A percentile compares a stretch with the other conserved stretches of the same genome.
phyloP scores from a whole-genome alignment of 1,140 invertebrate genomes.

The Aradophagus sp. region DNA sequence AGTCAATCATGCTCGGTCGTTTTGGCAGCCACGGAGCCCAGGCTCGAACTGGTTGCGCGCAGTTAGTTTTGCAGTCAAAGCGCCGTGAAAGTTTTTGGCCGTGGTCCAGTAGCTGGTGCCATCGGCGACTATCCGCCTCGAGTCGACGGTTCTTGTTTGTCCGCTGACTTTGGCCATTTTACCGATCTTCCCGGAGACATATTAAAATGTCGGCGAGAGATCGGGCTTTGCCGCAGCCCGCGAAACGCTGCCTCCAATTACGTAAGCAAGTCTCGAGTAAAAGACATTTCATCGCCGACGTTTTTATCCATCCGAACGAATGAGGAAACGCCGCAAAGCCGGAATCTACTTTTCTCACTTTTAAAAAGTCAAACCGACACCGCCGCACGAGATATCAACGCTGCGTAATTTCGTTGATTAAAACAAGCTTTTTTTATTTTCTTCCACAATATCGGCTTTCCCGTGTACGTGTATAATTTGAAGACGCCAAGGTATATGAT shows the following conservation, averaged over 20 bases:
- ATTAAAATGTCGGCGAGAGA: constrained; percentile 38
- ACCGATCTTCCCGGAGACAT: constrained; percentile 7
- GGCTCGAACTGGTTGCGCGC: constrained; percentile 48
- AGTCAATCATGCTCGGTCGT: constrained; percentile 48
- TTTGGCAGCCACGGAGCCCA: constrained; percentile 24
- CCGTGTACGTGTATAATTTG: constrained; percentile 34
- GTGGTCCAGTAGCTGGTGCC: constrained; percentile 56
- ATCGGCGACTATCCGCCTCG: constrained; percentile 28
- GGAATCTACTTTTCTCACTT: too few relatives aligned
- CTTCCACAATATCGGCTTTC: constrained; percentile 37
- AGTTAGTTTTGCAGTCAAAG: constrained; percentile 67
- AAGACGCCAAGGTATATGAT: constrained; percentile 35
- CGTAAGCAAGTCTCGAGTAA: constrained; percentile 5
- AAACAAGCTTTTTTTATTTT: constrained; percentile 42
- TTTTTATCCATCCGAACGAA: too few relatives aligned
- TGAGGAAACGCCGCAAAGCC: too few relatives aligned
- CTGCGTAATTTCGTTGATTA: constrained; percentile 48
- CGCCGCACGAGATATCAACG: too few relatives aligned
- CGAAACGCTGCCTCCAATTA: constrained; percentile 16
- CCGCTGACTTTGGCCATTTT: constrained; percentile 38
- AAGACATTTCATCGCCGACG: too few relatives aligned
- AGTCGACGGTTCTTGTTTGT: constrained; percentile 46
- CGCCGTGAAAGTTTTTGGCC: constrained; percentile 63
- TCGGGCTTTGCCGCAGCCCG: constrained; percentile 10
- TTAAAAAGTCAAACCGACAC: too few relatives aligned